Percentiles rank a stretch among this genome's conserved stretches.
Conservation (phyloP, 2,113 vertebrate genomes). For the Xiphorhynchus elegans region DNA sequence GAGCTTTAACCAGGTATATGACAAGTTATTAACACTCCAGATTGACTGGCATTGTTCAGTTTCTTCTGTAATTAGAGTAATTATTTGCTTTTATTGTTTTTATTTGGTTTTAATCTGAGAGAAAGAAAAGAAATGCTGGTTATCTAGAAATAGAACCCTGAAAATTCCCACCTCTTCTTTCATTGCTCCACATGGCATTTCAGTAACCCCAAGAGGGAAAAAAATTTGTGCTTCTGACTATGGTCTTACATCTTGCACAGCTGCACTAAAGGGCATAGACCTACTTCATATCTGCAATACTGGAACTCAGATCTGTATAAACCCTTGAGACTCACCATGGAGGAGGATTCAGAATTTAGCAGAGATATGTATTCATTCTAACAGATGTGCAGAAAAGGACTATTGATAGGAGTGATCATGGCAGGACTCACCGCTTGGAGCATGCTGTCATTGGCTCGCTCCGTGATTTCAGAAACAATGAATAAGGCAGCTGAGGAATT, state of each 20-base stretch:
- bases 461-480: slow-evolving; percentile 89
- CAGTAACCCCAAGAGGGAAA: neutral
- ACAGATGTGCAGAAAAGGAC: neutral
- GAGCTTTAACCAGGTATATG: neutral
- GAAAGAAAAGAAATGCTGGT: neutral
- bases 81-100: neutral
- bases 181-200: neutral
- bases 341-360: neutral
- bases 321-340: neutral
- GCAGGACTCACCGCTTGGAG: slow-evolving; percentile 90
- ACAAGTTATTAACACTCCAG: neutral
- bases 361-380: neutral
- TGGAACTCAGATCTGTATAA: neutral
- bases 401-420: neutral
- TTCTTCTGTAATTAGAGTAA: neutral
- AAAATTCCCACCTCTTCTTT: neutral
- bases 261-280: neutral
- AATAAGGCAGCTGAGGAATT: slow-evolving; percentile 85
- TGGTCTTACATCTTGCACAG: neutral
- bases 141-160: neutral
- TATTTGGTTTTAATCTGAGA: neutral
- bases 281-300: neutral
- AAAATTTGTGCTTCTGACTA: neutral
- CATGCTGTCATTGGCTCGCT: slow-evolving; percentile 90
- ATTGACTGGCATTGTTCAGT: neutral